phyloP scores from a whole-genome alignment of 2,113 vertebrate genomes.

The Cochlearius cochlearius region DNA sequence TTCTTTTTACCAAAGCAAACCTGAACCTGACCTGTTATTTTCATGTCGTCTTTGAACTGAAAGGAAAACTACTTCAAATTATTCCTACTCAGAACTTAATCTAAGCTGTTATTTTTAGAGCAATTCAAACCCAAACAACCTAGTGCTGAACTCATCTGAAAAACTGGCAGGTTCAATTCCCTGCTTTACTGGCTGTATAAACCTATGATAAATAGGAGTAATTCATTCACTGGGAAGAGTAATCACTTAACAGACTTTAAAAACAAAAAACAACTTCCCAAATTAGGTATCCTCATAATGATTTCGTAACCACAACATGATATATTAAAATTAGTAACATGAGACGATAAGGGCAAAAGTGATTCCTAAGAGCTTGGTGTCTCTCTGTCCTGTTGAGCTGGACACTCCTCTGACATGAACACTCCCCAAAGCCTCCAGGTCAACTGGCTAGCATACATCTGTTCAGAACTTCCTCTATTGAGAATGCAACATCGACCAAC shows the following conservation, averaged over 20 bases:
- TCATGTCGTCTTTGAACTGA: not conserved
- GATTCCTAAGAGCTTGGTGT: not conserved
- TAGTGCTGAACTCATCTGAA: not conserved
- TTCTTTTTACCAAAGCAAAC: not conserved
- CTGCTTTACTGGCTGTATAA: not conserved
- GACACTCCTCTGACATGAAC: not conserved
- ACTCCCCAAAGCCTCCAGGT: not conserved
- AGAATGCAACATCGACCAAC: not conserved
- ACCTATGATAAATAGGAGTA: not conserved
- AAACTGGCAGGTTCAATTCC: not conserved
- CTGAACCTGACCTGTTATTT: not conserved
- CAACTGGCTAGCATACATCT: not conserved
- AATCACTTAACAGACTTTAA: not conserved
- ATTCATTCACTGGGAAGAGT: not conserved
- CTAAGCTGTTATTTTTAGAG: not conserved
- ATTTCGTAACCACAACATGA: too few relatives aligned
- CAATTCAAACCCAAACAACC: not conserved
- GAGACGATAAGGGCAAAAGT: not conserved
- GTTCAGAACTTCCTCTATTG: not conserved
- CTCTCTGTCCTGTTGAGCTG: not conserved
- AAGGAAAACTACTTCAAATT: not conserved
- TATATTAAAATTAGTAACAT: not conserved
- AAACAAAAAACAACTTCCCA: not conserved
- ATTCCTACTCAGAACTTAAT: not conserved
- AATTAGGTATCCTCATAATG: too few relatives aligned